Percentiles rank a stretch among this genome's conserved stretches.
Evolutionary conservation across 2,888 invertebrate genomes (phyloP).

Genomic region (Gortyna flavago): DNA sequence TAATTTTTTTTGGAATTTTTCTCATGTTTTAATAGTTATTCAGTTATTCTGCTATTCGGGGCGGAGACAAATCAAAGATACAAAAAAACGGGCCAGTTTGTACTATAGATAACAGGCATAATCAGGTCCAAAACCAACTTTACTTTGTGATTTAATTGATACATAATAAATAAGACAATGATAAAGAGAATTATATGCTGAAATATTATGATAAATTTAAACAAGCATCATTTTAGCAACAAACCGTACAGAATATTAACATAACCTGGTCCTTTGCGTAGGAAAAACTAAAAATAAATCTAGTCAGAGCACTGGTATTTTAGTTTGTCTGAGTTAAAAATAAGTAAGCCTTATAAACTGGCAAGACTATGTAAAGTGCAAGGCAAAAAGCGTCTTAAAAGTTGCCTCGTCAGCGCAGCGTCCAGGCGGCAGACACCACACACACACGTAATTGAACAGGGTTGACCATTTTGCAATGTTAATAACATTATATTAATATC

Average conservation of each 20-base stretch:
- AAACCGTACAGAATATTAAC: constrained; percentile 3
- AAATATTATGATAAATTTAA: background rate
- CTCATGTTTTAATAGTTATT: background rate
- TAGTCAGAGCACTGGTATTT: constrained; percentile 49
- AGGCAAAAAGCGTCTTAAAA: constrained; percentile 53
- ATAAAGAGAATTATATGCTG: constrained; percentile 3
- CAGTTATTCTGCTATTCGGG: background rate
- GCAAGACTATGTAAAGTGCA: constrained; percentile 60
- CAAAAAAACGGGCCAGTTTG: background rate
- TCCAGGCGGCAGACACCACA: constrained; percentile 26
- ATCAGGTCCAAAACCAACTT: background rate
- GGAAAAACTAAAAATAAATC: constrained; percentile 42
- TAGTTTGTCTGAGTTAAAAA: constrained; percentile 68
- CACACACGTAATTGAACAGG: constrained; percentile 36
- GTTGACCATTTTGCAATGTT: constrained; percentile 27
- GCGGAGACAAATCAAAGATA: background rate
- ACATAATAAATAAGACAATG: background rate
- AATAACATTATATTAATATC: background rate
- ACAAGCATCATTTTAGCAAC: background rate
- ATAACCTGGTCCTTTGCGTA: constrained; percentile 32
- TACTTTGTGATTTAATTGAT: background rate
- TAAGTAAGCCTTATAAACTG: constrained; percentile 69
- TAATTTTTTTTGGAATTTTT: too few relatives aligned
- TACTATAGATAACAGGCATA: background rate
- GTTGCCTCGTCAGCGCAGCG: constrained; percentile 19